These are phyloP conservation scores for Orcinus orca DNA, from an alignment of 2,113 vertebrate genomes.

Conservation along the genomic window DNA sequence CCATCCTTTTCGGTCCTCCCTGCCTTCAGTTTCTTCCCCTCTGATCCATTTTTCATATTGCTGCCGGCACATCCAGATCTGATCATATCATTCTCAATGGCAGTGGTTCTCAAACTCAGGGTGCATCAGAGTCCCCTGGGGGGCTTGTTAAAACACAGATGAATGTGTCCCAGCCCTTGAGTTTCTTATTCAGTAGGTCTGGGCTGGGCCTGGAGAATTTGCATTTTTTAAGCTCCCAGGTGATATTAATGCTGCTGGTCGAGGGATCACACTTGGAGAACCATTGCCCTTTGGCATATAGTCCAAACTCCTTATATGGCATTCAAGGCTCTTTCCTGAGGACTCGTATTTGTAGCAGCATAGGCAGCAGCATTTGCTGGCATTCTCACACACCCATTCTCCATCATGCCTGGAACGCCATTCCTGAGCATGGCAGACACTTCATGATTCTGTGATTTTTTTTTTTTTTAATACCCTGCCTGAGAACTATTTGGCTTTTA, in stretches of 20 bases:
- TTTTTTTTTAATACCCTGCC: not conserved
- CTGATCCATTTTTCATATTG: not conserved
- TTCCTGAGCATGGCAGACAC: not conserved
- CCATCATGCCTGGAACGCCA: not conserved
- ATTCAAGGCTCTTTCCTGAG: not conserved
- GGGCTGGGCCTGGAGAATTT: not conserved
- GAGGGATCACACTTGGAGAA: not conserved
- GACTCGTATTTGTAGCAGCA: fast-evolving
- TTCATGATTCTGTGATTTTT: not conserved
- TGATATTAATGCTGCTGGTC: not conserved
- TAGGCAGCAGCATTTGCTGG: not conserved
- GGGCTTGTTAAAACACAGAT: not conserved
- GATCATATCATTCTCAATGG: not conserved
- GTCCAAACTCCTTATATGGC: not conserved
- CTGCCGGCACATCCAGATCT: not conserved
- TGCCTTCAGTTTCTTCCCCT: not conserved
- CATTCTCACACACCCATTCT: not conserved
- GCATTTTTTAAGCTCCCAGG: not conserved
- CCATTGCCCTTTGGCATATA: not conserved
- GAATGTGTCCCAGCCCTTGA: not conserved
- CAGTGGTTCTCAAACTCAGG: not conserved
- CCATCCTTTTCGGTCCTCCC: not conserved
- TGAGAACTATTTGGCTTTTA: slow-evolving; percentile 26
- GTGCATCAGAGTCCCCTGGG: not conserved
- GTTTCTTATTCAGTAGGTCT: not conserved